Conservation (phyloP, 2,888 invertebrate species). For the Drosophila neotestacea region DNA sequence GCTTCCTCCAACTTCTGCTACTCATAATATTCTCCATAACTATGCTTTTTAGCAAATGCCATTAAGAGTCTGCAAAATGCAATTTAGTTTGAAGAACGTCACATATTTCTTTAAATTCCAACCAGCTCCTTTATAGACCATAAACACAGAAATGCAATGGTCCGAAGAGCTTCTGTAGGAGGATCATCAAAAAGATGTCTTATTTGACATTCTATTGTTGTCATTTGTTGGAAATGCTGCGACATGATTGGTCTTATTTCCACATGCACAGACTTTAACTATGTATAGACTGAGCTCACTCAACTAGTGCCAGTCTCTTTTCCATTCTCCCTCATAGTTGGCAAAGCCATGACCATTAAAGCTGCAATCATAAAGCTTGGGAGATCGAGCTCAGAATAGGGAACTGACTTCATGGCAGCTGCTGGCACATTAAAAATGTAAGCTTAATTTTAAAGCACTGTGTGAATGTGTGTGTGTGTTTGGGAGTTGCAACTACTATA, state of each 20-base stretch:
- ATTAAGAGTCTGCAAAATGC: not conserved
- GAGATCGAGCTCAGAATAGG: constrained; percentile 1
- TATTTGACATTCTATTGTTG: constrained; percentile 49
- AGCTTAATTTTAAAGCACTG: constrained; percentile 64
- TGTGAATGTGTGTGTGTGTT: not conserved
- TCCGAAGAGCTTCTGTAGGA: constrained; percentile 9
- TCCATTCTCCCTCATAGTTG: not conserved
- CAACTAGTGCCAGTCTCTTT: constrained; percentile 38
- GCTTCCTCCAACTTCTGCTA: too few species aligned
- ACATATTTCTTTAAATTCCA: constrained; percentile 20
- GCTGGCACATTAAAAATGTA: constrained; percentile 67
- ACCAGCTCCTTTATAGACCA: constrained; percentile 17
- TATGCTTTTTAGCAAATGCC: not conserved
- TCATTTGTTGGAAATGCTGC: constrained; percentile 45
- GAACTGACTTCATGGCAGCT: constrained; percentile 35
- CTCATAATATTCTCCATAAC: too few species aligned
- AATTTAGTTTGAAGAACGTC: constrained; percentile 9
- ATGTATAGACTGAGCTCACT: constrained; percentile 5
- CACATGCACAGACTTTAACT: constrained; percentile 30
- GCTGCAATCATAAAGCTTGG: constrained; percentile 62
- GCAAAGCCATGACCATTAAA: constrained; percentile 59
- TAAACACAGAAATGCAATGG: constrained; percentile 37
- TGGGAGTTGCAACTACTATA: constrained; percentile 25
- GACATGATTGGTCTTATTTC: constrained; percentile 49
- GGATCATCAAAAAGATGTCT: constrained; percentile 49